Conservation (phyloP, 2,797 vertebrate species). For the Neosilurus mollespiculum region DNA sequence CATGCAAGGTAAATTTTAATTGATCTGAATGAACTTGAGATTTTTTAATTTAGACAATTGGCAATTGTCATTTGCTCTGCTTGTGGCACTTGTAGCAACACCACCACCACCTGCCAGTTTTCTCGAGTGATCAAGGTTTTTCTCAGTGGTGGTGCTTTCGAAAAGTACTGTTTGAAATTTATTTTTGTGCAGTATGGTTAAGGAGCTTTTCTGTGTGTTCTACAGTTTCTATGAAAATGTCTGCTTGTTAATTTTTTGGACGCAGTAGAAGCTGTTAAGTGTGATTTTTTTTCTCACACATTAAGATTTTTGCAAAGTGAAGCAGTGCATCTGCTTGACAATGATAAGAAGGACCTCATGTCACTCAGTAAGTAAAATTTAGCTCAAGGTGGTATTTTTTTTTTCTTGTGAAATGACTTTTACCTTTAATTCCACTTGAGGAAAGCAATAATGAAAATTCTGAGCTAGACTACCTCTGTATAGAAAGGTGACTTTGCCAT, state of each 20-base stretch:
- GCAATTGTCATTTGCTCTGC: neutral
- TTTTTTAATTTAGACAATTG: neutral
- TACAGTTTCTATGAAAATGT: neutral
- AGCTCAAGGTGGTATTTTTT: conserved; percentile 30
- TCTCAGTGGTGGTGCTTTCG: neutral
- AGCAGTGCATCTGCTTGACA: conserved; percentile 57
- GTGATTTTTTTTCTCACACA: neutral
- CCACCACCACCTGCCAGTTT: neutral
- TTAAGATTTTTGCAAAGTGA: conserved; percentile 26
- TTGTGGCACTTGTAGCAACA: neutral
- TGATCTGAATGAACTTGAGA: neutral
- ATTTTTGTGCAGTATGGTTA: neutral
- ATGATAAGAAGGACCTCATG: conserved; percentile 60
- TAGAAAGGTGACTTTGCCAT: conserved; percentile 49
- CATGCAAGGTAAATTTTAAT: conserved; percentile 28
- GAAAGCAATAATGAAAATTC: conserved; percentile 45
- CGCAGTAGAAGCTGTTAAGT: neutral
- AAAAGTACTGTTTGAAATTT: neutral
- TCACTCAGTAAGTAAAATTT: conserved; percentile 44
- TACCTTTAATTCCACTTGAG: conserved; percentile 39
- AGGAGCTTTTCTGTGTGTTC: neutral
- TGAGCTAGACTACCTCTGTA: conserved; percentile 32
- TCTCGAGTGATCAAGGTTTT: neutral
- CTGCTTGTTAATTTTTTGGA: neutral
- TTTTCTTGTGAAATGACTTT: conserved; percentile 37